Evolutionary conservation across 2,113 vertebrate genomes (phyloP).

Genomic region (Hylia prasina): DNA sequence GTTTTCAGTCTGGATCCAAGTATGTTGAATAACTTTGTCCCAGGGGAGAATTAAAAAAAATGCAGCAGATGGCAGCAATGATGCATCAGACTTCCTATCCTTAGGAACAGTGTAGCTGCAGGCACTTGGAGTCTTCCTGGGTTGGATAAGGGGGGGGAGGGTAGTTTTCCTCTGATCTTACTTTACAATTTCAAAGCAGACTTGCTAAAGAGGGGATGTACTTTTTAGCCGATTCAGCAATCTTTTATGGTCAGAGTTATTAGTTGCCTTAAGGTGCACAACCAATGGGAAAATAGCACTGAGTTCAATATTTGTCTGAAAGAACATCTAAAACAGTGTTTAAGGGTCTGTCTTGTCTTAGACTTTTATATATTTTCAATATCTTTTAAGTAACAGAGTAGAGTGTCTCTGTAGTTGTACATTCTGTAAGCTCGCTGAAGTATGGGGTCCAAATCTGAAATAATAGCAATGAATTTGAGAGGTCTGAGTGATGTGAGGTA

Average conservation of each 20-base stretch:
- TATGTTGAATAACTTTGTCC: slow-evolving; percentile 24
- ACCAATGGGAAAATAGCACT: background rate
- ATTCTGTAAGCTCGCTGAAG: background rate
- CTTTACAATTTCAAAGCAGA: background rate
- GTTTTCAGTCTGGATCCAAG: background rate
- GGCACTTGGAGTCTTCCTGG: background rate
- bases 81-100: slow-evolving; percentile 29
- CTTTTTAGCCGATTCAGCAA: background rate
- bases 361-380: background rate
- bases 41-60: background rate
- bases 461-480: background rate
- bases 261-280: background rate
- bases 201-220: background rate
- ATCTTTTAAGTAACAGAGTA: background rate
- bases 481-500: background rate
- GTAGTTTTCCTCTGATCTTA: background rate
- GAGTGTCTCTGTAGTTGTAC: background rate
- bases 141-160: background rate
- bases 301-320: background rate
- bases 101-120: background rate
- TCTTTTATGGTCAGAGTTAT: background rate
- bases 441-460: background rate
- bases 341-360: background rate
- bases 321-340: background rate
- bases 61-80: slow-evolving; percentile 68